Percentiles rank a stretch among this genome's conserved stretches.
Evolutionary conservation across 1,140 invertebrate species (phyloP).

Genomic region (Lamellibrachia luymesi): DNA sequence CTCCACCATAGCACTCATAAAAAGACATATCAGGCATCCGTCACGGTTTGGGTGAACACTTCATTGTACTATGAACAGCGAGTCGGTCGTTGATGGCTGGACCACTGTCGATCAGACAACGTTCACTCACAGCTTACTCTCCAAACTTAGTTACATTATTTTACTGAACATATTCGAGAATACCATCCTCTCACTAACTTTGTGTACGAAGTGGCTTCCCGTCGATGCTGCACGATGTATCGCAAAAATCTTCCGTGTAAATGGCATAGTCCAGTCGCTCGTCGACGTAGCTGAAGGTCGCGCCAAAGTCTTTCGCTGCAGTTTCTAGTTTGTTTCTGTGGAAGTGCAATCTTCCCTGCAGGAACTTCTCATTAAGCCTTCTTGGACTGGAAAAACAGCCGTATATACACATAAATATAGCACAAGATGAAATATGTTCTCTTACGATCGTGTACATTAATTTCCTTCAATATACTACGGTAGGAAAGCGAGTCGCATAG

Average conservation of each 20-base stretch:
- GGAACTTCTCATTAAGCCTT: too few species aligned
- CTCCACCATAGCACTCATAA: background rate
- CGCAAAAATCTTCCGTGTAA: background rate
- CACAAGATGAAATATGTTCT: too few species aligned
- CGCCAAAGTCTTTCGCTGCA: too few species aligned
- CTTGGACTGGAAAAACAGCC: too few species aligned
- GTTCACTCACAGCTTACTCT: background rate
- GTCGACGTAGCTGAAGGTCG: too few species aligned
- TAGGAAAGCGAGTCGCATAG: too few species aligned
- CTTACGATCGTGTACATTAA: too few species aligned
- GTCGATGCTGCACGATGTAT: background rate
- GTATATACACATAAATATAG: too few species aligned
- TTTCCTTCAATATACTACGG: too few species aligned
- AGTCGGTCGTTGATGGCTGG: too few species aligned
- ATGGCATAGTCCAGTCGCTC: background rate
- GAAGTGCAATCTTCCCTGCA: background rate
- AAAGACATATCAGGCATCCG: background rate
- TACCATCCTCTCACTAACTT: background rate
- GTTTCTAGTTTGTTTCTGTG: too few species aligned
- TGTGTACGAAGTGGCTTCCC: background rate
- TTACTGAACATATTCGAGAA: background rate
- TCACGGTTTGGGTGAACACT: background rate
- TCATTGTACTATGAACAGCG: too few species aligned
- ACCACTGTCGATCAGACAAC: background rate
- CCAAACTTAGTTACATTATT: background rate